Evolutionary conservation across 2,797 vertebrate genomes (phyloP).

Genomic region (Atherinosoma microstoma): DNA sequence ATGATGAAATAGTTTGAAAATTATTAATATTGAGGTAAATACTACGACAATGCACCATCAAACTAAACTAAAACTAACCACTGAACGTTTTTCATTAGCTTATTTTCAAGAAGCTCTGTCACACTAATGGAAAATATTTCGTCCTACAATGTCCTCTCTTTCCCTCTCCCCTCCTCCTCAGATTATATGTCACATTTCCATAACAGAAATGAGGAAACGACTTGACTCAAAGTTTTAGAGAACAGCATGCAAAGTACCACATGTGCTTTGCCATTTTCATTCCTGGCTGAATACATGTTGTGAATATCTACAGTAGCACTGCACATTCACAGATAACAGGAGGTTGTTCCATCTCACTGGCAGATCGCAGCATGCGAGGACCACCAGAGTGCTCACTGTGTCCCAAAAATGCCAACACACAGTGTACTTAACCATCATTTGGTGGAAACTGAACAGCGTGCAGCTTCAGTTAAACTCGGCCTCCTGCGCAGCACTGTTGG

Average conservation of each 20-base stretch:
- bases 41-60: background rate
- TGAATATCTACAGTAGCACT: background rate
- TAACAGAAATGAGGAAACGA: background rate
- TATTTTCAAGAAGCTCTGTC: too few relatives aligned
- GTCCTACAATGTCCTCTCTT: too few relatives aligned
- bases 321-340: conserved; percentile 22
- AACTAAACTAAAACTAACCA: background rate
- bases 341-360: conserved; percentile 12
- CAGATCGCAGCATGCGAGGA: conserved; percentile 4
- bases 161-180: background rate
- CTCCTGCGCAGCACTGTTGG: background rate
- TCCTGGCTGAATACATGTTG: conserved; percentile 1
- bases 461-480: background rate
- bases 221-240: background rate
- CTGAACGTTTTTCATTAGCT: background rate
- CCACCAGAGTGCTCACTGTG: background rate
- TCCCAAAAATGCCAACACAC: background rate
- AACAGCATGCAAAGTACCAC: conserved; percentile 15
- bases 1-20: conserved; percentile 15
- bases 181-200: background rate
- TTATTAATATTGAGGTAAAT: conserved; percentile 3
- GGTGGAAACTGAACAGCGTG: background rate
- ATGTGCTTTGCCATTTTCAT: conserved; percentile 20
- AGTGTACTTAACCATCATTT: background rate
- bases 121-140: too few relatives aligned